Conservation (phyloP, 2,797 vertebrate species). For the Heteromormyrus szaboi region DNA sequence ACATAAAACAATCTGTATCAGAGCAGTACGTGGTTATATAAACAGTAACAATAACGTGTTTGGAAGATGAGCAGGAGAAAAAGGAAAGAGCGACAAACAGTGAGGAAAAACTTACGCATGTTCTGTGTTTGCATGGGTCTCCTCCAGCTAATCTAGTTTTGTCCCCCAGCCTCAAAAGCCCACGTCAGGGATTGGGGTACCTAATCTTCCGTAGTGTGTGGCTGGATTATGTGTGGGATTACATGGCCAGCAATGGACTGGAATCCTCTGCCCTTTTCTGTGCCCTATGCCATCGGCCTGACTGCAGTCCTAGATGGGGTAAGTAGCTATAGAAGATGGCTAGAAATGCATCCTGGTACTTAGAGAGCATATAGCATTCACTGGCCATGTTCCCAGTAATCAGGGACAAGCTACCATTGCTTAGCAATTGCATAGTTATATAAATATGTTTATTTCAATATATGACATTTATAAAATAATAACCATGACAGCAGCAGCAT, state of each 20-base stretch:
- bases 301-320: not conserved
- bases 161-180: not conserved
- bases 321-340: not conserved
- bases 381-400: not conserved
- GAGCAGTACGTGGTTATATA: not conserved
- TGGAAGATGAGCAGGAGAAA: not conserved
- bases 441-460: not conserved
- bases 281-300: not conserved
- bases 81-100: not conserved
- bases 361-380: not conserved
- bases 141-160: not conserved
- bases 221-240: not conserved
- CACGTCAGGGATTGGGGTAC: not conserved
- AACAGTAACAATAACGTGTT: not conserved
- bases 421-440: not conserved
- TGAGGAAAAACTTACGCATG: not conserved
- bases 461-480: not conserved
- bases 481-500: not conserved
- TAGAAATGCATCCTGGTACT: not conserved
- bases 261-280: not conserved
- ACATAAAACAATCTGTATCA: not conserved
- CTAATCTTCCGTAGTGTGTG: not conserved
- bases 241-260: not conserved
- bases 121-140: not conserved
- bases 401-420: not conserved